Conservation (phyloP, 2,797 vertebrate species). For the Streptopelia turtur region DNA sequence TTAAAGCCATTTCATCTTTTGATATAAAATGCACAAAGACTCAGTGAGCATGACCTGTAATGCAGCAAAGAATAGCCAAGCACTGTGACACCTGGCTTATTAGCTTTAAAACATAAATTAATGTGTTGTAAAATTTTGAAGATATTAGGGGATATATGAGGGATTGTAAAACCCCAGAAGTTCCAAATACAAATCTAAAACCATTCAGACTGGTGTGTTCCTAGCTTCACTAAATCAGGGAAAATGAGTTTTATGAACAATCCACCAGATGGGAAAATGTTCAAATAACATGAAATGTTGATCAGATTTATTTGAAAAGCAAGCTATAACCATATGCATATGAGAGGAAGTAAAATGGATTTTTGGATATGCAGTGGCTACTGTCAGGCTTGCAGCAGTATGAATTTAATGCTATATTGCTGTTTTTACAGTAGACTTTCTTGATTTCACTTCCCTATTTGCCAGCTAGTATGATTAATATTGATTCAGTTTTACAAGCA, state of each 20-base stretch:
- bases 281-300: constrained; percentile 72
- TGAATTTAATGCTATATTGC: constrained; percentile 43
- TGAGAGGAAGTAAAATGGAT: constrained; percentile 63
- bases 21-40: neutral
- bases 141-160: constrained; percentile 35
- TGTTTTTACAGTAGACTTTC: constrained; percentile 7
- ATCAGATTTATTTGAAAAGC: constrained; percentile 78
- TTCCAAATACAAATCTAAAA: constrained; percentile 62
- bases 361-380: constrained; percentile 56
- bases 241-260: constrained; percentile 78
- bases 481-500: constrained; percentile 64
- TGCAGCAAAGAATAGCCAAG: neutral
- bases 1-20: neutral
- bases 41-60: neutral
- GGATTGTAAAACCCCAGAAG: constrained; percentile 5
- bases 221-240: constrained; percentile 71
- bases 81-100: constrained; percentile 7
- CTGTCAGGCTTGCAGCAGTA: constrained; percentile 53
- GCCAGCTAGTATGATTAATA: constrained; percentile 62
- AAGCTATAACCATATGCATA: constrained; percentile 76
- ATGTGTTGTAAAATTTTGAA: constrained; percentile 64
- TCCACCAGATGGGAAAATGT: constrained; percentile 77
- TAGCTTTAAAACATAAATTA: constrained; percentile 56
- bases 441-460: constrained; percentile 50
- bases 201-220: constrained; percentile 44